phyloP scores from a whole-genome alignment of 2,113 vertebrate genomes.

The Heterotilapia buettikoferi region DNA sequence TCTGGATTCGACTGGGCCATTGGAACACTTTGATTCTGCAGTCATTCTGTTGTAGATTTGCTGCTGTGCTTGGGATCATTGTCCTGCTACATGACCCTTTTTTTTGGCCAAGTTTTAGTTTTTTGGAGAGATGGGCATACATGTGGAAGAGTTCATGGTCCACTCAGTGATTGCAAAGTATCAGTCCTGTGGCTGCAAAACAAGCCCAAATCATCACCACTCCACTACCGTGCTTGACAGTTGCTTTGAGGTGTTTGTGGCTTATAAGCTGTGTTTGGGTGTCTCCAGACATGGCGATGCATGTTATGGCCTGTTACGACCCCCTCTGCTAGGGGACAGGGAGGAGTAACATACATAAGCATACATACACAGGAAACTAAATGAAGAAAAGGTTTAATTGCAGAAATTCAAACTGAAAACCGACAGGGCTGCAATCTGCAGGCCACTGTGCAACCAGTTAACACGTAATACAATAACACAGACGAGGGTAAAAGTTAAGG shows the following conservation, averaged over 20 bases:
- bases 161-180: not conserved
- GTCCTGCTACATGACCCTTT: not conserved
- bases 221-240: not conserved
- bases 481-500: not conserved
- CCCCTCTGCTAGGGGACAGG: not conserved
- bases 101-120: not conserved
- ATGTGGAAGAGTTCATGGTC: not conserved
- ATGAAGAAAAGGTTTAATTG: not conserved
- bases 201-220: not conserved
- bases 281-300: not conserved
- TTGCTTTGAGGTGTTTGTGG: not conserved
- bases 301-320: not conserved
- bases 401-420: not conserved
- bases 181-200: not conserved
- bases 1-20: not conserved
- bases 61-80: not conserved
- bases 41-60: not conserved
- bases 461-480: not conserved
- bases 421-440: not conserved
- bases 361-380: not conserved
- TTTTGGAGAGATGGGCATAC: not conserved
- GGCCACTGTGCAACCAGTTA: not conserved
- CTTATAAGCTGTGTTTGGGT: not conserved
- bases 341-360: not conserved
- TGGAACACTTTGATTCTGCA: not conserved